Evolutionary conservation across 2,888 invertebrate genomes (phyloP), one percentile per base, ranked within the genome.

Genomic region (Calameuta idolon): DNA sequence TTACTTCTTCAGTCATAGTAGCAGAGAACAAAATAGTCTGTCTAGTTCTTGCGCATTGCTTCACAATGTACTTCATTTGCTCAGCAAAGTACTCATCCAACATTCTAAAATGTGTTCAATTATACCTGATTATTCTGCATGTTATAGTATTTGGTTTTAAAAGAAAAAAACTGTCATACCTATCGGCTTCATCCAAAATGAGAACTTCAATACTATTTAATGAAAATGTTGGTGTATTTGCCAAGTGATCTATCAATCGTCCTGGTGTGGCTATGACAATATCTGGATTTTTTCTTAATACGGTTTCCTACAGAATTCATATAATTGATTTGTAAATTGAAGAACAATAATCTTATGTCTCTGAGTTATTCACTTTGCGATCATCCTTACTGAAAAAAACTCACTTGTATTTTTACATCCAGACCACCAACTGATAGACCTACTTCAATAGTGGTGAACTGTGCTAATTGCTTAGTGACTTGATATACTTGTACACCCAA

Each of bases 11-110:
- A n/a, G 98, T 98, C 99, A 99, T 99, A 23, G 99, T 99, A 68
- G 99, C 99, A 0, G 99, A 99, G 93, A 99, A 99, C 79, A 99
- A 92, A 95, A 99, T 97, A 0, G 98, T 99, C 92, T 99, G 99
- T 12, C 99, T 94, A 30, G 96, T 97, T 79, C 95, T 94, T 0
- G 98, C 95, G 91, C 99, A 99, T 86, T 98, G 96, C 31, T 95
- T 95, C 75, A 99, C 97, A 86, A 99, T 97, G 92, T 99, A 98
- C 89, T 98, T 99, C 98, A 99, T 98, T 92, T 99, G 99, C 85
- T 99, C 98, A 0, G 98, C 98, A 93, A 99, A 99, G 92, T 98
- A 98, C 90, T 99, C 99, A 92, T 99, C 99, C 83, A 99, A 92
- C 98, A 99, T 99, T 85, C 98, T 95, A 89, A 15, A 89, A 85